phyloP scores from a whole-genome alignment of 2,113 vertebrate genomes.

The Carlito syrichta region DNA sequence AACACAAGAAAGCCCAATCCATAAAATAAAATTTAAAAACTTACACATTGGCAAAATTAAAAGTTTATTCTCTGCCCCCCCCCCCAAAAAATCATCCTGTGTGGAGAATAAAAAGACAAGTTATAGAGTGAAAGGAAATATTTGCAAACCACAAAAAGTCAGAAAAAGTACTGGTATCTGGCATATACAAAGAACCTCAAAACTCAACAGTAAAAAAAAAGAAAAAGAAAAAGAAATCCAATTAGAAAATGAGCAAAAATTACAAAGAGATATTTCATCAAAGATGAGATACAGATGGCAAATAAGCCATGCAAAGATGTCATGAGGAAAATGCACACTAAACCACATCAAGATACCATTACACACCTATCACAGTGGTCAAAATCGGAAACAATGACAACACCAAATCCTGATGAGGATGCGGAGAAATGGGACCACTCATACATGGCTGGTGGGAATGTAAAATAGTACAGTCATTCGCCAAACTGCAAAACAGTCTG shows the following conservation, averaged over 20 bases:
- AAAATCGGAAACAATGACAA: not conserved
- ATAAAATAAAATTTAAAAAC: not conserved
- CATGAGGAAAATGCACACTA: not conserved
- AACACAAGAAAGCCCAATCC: not conserved
- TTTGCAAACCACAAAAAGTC: not conserved
- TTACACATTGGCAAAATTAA: no score
- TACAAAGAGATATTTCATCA: not conserved
- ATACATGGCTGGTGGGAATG: rapidly evolving
- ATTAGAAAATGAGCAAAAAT: not conserved
- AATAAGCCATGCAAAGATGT: not conserved
- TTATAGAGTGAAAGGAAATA: not conserved
- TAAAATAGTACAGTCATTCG: not conserved
- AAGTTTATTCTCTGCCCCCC: not conserved
- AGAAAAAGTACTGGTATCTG: not conserved
- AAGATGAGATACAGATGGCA: not conserved
- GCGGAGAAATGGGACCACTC: not conserved
- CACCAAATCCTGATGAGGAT: not conserved
- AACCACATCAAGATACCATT: not conserved
- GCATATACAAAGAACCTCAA: not conserved
- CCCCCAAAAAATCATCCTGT: not conserved
- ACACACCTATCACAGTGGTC: no score
- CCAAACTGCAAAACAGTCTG: not conserved
- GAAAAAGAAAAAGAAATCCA: no score
- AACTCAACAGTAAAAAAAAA: not conserved
- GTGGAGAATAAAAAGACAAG: not conserved